Percentiles rank a stretch among this genome's conserved stretches.
Evolutionary conservation across 2,888 invertebrate species (phyloP).

Genomic region (Poecilus cupreus): DNA sequence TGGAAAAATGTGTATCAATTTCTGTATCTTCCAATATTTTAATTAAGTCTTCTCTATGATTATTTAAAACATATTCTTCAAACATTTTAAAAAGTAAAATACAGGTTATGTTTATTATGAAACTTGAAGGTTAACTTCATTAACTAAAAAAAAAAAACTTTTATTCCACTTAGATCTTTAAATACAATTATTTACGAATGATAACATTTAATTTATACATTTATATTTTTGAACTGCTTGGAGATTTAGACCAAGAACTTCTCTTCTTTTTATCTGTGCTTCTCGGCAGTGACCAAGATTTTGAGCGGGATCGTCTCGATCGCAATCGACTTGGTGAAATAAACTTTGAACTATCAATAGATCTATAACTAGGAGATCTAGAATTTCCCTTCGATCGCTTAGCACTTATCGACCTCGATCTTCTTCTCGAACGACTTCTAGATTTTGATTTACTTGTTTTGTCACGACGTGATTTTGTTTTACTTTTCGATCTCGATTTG

Average conservation of each 20-base stretch:
- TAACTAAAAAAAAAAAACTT: not conserved
- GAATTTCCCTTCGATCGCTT: slow-evolving; percentile 61
- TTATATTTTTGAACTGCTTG: slow-evolving; percentile 62
- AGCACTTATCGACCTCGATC: slow-evolving; percentile 58
- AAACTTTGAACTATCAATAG: slow-evolving; percentile 69
- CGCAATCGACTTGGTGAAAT: slow-evolving; percentile 68
- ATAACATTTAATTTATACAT: not conserved
- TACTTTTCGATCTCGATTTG: slow-evolving; percentile 66
- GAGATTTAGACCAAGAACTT: slow-evolving; percentile 77
- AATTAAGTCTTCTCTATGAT: slow-evolving; percentile 78
- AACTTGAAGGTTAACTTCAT: no score
- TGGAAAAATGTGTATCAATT: slow-evolving; percentile 77
- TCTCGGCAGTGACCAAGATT: slow-evolving; percentile 78
- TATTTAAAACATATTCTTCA: slow-evolving; percentile 76
- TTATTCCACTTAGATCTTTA: not conserved
- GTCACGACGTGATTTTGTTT: slow-evolving; percentile 67
- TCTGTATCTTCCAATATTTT: slow-evolving; percentile 78
- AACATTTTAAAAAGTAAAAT: slow-evolving; percentile 63
- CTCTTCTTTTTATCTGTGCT: slow-evolving; percentile 71
- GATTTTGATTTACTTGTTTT: slow-evolving; percentile 63
- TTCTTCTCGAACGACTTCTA: slow-evolving; percentile 67
- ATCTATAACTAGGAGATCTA: slow-evolving; percentile 63
- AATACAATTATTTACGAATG: no score
- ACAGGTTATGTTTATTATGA: no score
- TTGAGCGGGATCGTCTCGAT: slow-evolving; percentile 72